Conservation (phyloP, 2,888 invertebrate species). For the Sphaeridia pumilis region DNA sequence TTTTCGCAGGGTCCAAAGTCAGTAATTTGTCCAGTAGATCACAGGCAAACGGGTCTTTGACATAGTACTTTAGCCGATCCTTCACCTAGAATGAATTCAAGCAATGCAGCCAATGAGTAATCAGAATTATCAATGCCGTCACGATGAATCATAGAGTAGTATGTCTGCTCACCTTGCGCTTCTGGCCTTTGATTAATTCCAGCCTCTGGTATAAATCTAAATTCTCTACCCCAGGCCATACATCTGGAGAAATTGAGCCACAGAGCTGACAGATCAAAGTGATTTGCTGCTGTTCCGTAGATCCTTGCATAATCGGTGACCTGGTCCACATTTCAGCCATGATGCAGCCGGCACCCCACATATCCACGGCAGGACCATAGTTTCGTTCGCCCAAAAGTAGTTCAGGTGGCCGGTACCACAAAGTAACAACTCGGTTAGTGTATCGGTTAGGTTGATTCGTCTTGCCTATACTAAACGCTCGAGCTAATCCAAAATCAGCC, state of each 20-base stretch:
- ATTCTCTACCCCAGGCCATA: constrained; percentile 87
- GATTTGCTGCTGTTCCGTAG: constrained; percentile 91
- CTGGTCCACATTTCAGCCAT: constrained; percentile 99
- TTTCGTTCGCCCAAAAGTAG: constrained; percentile 66
- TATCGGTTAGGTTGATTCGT: constrained; percentile 77
- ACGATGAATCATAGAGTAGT: too few species aligned
- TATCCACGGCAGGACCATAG: constrained; percentile 1
- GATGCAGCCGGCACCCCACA: constrained; percentile 81
- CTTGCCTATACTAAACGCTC: constrained; percentile 82
- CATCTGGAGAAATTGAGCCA: constrained; percentile 84
- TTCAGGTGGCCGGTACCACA: constrained; percentile 74
- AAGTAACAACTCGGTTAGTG: constrained; percentile 55
- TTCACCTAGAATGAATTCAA: constrained; percentile 46
- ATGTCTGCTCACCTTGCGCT: constrained; percentile 54
- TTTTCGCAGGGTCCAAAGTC: constrained; percentile 78
- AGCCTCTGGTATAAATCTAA: constrained; percentile 78
- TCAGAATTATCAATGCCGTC: too few species aligned
- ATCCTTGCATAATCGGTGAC: constrained; percentile 86
- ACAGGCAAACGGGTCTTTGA: constrained; percentile 82
- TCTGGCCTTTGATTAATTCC: constrained; percentile 75
- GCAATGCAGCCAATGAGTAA: constrained; percentile 15
- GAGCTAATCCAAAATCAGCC: constrained; percentile 93
- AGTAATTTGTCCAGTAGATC: constrained; percentile 85
- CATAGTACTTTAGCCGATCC: constrained; percentile 74
- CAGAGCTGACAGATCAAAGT: constrained; percentile 90